Conservation (phyloP, 2,797 vertebrate genomes). For the Macropus fuliginosus region DNA sequence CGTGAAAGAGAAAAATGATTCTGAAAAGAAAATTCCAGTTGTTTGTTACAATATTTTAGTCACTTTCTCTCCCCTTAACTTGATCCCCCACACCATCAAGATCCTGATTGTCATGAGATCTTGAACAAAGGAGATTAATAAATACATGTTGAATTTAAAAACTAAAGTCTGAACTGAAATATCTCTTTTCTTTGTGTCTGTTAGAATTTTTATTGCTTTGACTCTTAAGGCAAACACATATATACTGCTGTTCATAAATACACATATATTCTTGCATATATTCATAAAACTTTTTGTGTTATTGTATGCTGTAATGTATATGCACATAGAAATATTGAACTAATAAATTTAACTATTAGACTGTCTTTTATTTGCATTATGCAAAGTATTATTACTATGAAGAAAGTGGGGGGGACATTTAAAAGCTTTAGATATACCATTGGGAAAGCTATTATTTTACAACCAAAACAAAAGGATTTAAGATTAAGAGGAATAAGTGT, state of each 20-base stretch:
- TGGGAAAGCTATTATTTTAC: neutral
- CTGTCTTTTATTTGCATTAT: neutral
- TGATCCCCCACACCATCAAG: neutral
- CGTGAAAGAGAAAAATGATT: neutral
- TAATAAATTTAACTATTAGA: neutral
- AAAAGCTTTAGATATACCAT: neutral
- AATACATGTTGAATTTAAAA: neutral
- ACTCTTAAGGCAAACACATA: neutral
- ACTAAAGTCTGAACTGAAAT: neutral
- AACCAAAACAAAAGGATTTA: neutral
- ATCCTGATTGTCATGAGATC: neutral
- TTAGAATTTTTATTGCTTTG: neutral
- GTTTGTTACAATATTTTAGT: neutral
- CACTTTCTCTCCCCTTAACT: neutral
- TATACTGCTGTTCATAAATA: neutral
- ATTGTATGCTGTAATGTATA: neutral
- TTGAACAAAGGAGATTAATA: neutral
- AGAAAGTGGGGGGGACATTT: neutral
- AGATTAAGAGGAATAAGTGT: neutral
- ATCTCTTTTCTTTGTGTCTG: neutral
- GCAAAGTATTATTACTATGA: neutral
- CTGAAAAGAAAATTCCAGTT: conserved; percentile 11
- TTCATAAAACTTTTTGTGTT: neutral
- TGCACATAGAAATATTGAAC: neutral
- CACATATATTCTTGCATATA: neutral